A percentile compares a stretch with the other conserved stretches of the same genome.
These are phyloP conservation scores for Philereme transversata DNA, from an alignment of 2,888 invertebrate genomes.

Conservation along the genomic window DNA sequence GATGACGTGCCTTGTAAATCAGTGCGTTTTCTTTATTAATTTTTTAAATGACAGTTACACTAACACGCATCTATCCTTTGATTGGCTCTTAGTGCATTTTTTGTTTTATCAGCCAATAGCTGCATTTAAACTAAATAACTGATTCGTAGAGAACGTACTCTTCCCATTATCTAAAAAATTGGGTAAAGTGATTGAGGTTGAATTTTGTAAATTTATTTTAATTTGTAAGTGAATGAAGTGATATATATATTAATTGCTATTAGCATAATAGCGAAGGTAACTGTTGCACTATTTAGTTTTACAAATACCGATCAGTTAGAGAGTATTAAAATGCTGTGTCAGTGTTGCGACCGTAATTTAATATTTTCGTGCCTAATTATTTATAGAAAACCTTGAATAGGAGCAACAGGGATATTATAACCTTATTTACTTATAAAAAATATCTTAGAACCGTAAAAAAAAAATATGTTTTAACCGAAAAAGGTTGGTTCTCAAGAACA, in stretches of 20 bases:
- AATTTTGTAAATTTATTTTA: constrained; percentile 30
- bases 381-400: constrained; percentile 49
- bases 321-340: constrained; percentile 44
- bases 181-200: constrained; percentile 25
- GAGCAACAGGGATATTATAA: constrained; percentile 12
- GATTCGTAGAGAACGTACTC: constrained; percentile 32
- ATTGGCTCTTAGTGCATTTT: constrained; percentile 32
- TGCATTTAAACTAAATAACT: background rate
- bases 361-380: constrained; percentile 37
- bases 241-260: constrained; percentile 17
- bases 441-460: background rate
- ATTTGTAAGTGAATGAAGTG: constrained; percentile 39
- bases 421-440: background rate
- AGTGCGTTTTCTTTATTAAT: constrained; percentile 39
- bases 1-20: constrained; percentile 52
- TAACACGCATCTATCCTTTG: background rate
- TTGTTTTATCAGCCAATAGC: background rate
- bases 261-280: constrained; percentile 29
- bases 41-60: background rate
- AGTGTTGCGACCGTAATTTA: constrained; percentile 31
- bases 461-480: background rate
- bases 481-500: background rate
- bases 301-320: background rate
- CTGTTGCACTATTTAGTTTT: background rate
- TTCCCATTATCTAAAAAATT: constrained; percentile 20